Conservation (phyloP, 2,888 invertebrate genomes). For the Plebejus argus region DNA sequence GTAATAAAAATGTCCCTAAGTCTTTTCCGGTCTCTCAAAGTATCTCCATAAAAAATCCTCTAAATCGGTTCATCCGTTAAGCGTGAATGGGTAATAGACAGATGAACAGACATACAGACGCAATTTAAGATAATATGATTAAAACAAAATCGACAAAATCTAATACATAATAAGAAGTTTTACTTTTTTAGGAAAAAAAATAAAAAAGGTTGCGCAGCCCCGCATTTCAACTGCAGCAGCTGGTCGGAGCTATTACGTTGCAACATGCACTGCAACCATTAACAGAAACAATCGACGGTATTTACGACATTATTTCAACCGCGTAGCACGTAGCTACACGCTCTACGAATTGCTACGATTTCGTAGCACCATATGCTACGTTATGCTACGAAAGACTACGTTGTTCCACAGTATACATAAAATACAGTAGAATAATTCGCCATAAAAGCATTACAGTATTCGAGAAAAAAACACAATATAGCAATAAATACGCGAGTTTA, state of each 20-base stretch:
- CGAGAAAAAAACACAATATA: too few species aligned
- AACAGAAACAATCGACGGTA: not conserved
- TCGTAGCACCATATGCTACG: conserved; percentile 7
- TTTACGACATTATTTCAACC: conserved; percentile 20
- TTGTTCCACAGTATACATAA: not conserved
- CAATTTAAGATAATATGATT: too few species aligned
- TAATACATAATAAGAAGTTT: too few species aligned
- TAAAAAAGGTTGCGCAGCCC: not conserved
- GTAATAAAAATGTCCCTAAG: too few species aligned
- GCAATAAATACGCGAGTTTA: too few species aligned
- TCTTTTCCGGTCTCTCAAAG: too few species aligned
- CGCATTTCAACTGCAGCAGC: not conserved
- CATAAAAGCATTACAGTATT: too few species aligned
- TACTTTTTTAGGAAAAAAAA: not conserved
- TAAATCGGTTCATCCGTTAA: too few species aligned
- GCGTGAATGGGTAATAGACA: too few species aligned
- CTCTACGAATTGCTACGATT: conserved; percentile 1
- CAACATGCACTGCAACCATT: conserved; percentile 1
- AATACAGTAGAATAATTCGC: not conserved
- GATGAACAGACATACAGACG: too few species aligned
- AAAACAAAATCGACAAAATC: too few species aligned
- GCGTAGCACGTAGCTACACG: conserved; percentile 11
- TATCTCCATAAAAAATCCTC: too few species aligned
- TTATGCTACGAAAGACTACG: not conserved
- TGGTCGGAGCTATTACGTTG: not conserved